These are phyloP conservation scores for Polydrusus pterygomalis DNA, from an alignment of 2,888 invertebrate species.

Conservation along the genomic window DNA sequence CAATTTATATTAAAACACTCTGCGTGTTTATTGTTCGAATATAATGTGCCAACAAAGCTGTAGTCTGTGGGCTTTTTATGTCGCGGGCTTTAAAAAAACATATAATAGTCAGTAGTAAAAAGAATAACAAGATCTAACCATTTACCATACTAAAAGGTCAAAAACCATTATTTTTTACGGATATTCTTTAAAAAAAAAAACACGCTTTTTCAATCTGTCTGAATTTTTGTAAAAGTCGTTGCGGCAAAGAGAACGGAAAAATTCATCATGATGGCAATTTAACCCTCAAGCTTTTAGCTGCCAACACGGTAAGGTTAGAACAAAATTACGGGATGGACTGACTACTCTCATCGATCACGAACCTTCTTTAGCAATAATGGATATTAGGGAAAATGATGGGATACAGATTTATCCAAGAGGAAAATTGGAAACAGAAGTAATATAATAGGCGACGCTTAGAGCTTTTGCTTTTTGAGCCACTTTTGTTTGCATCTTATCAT, in stretches of 20 bases:
- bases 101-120: background rate
- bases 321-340: constrained; percentile 32
- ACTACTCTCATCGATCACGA: constrained; percentile 25
- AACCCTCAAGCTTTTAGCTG: constrained; percentile 33
- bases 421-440: constrained; percentile 24
- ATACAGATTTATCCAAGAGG: constrained; percentile 13
- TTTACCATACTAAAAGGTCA: background rate
- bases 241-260: constrained; percentile 21
- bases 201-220: constrained; percentile 35
- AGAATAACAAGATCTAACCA: background rate
- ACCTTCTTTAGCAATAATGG: constrained; percentile 25
- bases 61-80: no score
- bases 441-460: background rate
- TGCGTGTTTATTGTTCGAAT: no score
- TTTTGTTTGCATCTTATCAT: background rate
- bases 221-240: constrained; percentile 32
- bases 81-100: background rate
- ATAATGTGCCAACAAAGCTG: no score
- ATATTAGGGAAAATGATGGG: constrained; percentile 25
- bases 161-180: background rate
- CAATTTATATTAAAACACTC: no score
- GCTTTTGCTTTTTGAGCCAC: background rate
- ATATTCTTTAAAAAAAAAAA: constrained; percentile 15
- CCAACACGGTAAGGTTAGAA: constrained; percentile 18
- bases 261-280: constrained; percentile 36